Evolutionary conservation across 2,797 vertebrate genomes (phyloP).

Genomic region (Paratrypauchen microcephalus): DNA sequence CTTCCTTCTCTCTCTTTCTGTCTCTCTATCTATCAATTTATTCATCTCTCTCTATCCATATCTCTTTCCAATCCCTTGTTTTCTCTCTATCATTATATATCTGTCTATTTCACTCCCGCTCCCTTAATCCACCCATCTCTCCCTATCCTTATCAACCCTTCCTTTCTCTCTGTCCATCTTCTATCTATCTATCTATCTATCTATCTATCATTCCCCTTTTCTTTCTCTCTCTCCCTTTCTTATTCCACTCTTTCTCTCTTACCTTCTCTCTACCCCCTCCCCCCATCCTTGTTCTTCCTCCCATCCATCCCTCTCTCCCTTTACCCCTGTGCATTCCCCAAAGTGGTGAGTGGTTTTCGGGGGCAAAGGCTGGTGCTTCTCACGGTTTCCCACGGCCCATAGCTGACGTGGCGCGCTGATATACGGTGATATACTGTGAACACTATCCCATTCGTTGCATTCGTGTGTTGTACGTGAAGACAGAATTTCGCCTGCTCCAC

Average conservation of each 20-base stretch:
- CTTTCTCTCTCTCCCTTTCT: not conserved
- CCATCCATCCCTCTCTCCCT: too few species aligned
- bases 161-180: not conserved
- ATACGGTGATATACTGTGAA: constrained; percentile 63
- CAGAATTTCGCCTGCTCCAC: constrained; percentile 61
- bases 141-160: too few species aligned
- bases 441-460: constrained; percentile 56
- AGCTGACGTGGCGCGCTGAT: constrained; percentile 48
- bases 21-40: not conserved
- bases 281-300: not conserved
- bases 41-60: not conserved
- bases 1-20: not conserved
- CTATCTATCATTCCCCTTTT: not conserved
- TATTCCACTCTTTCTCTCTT: constrained; percentile 18
- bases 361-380: constrained; percentile 33
- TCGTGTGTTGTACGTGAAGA: constrained; percentile 63
- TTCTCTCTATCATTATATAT: not conserved
- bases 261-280: not conserved
- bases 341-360: too few species aligned
- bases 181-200: not conserved
- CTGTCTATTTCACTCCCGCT: not conserved
- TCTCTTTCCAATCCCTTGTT: not conserved
- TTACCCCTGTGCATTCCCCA: too few species aligned
- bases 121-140: too few species aligned
- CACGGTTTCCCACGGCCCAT: constrained; percentile 65